A percentile compares a stretch with the other conserved stretches of the same genome.
Evolutionary conservation across 2,797 vertebrate species (phyloP).

Genomic region (Manis crassicaudata): DNA sequence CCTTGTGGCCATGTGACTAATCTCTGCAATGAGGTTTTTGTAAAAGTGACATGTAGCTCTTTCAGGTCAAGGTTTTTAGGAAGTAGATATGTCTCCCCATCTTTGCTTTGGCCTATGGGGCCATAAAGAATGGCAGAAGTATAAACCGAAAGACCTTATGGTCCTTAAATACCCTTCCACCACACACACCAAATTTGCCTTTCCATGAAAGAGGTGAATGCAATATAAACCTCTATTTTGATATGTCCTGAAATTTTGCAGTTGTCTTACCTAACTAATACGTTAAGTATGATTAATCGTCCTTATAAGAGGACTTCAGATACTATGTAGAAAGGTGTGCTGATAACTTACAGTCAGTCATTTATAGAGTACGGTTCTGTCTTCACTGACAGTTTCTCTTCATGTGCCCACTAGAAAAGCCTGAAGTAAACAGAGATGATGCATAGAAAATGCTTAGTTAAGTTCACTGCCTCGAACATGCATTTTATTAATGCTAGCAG

Average conservation of each 20-base stretch:
- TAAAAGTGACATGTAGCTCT: not conserved
- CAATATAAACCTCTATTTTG: not conserved
- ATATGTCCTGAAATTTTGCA: not conserved
- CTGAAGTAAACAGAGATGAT: not conserved
- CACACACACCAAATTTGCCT: not conserved
- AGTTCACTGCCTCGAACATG: not conserved
- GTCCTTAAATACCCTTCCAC: not conserved
- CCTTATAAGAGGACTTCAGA: not conserved
- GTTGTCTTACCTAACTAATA: not conserved
- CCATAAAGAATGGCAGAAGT: not conserved
- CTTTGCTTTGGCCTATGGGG: not conserved
- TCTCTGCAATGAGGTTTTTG: not conserved
- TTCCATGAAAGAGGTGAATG: not conserved
- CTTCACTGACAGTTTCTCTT: not conserved
- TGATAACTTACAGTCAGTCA: not conserved
- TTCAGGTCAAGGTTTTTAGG: not conserved
- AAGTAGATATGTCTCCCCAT: not conserved
- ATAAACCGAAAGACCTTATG: not conserved
- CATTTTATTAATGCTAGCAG: not conserved
- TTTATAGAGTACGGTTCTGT: not conserved
- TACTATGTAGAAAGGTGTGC: not conserved
- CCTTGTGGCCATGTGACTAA: not conserved
- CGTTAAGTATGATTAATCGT: not conserved
- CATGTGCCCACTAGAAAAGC: not conserved
- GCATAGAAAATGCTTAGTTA: not conserved